Conservation (phyloP, 2,113 vertebrate species). For the Smithornis capensis region DNA sequence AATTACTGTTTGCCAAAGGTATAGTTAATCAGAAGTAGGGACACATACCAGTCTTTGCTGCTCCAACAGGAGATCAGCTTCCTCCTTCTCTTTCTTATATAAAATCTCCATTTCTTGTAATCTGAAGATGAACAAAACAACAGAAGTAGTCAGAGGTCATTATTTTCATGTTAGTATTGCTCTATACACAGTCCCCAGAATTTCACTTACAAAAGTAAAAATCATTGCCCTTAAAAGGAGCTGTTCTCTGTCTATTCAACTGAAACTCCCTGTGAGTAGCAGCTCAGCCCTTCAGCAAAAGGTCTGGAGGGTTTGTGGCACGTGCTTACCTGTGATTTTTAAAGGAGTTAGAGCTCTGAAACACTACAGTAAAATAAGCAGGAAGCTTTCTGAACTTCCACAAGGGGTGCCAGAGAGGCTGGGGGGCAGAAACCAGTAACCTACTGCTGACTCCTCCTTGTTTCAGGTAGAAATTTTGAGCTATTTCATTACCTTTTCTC, state of each 20-base stretch:
- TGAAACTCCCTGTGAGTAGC: not conserved
- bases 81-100: constrained; percentile 98
- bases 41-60: constrained; percentile 96
- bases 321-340: not conserved
- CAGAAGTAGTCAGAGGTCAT: not conserved
- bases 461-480: not conserved
- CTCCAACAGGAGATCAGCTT: constrained; percentile 96
- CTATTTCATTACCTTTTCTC: constrained; percentile 87
- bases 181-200: not conserved
- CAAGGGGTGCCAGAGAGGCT: not conserved
- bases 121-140: constrained; percentile 63
- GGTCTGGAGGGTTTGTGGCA: not conserved
- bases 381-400: not conserved
- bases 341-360: not conserved
- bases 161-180: not conserved
- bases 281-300: not conserved
- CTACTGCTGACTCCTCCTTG: not conserved
- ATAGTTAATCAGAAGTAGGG: constrained; percentile 1
- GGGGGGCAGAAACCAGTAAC: not conserved
- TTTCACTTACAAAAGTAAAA: not conserved
- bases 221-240: not conserved
- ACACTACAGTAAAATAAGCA: not conserved
- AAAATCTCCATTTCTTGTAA: constrained; percentile 99
- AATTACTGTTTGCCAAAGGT: constrained; percentile 38
- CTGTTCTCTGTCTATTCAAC: not conserved